Evolutionary conservation across 2,888 invertebrate genomes (phyloP), one percentile per base, ranked within the genome.

Genomic region (Rhagonycha fulva): DNA sequence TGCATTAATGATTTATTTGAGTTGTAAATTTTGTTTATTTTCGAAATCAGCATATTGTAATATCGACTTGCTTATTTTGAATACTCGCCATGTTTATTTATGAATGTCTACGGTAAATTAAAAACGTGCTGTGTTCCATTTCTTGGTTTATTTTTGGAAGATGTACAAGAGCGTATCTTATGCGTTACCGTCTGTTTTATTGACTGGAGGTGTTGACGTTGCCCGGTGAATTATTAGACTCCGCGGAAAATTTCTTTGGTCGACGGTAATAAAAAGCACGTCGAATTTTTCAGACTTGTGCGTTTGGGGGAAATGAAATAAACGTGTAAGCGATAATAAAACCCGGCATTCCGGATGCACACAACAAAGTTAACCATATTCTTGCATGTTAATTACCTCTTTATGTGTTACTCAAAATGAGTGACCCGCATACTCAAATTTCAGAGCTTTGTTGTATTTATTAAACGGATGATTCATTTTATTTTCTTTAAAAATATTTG

Each of bases 1-100:
- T 47, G 76, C 77, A 73, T 78, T 80, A 79, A 80, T 80, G 80
- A 80, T 80, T 79, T 80, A 80, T 80, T 80, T 79, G 73, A 70
- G 32, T 60, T 47, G 62, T 70, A 14, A 28, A 9, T 62, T 61
- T 26, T 74, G 76, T 76, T 76, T 76, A 70, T 73, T 76, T 67
- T 61, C n/a, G 63, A 67, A 47, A 66, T 68, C 71, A 66, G 19
- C 32, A 73, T 76, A 74, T 77, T 74, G 74, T 72, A 77, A 74
- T 77, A 77, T 74, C 74, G 68, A 71, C 70, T 23, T 72, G 77
- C 75, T 77, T 77, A 75, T 74, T 74, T 75, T 74, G 71, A 77
- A 77, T 77, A 75, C 77, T 72, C 63, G 68, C 69, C 47, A 69
- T 77, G 75, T 77, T 77, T 77, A 72, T 77, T 77, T 77, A 63